phyloP scores from a whole-genome alignment of 2,888 invertebrate species.

The Thera obeliscata region DNA sequence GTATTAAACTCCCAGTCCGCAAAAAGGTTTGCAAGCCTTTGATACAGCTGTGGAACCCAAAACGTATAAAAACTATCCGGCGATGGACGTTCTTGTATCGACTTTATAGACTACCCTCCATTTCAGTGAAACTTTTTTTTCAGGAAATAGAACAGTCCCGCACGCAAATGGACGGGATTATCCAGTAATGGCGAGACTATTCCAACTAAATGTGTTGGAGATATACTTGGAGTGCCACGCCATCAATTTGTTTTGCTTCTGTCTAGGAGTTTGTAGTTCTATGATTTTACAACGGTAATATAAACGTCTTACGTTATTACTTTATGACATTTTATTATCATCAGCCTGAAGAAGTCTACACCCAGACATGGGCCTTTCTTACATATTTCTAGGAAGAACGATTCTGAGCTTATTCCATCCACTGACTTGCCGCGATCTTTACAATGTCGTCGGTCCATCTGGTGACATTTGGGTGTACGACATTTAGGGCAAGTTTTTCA shows the following conservation, averaged over 20 bases:
- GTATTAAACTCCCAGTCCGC: constrained; percentile 4
- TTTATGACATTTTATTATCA: neutral
- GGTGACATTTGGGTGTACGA: too few relatives aligned
- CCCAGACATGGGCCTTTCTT: too few relatives aligned
- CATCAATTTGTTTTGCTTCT: constrained; percentile 50
- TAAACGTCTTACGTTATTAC: constrained; percentile 1
- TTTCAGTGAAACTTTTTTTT: constrained; percentile 44
- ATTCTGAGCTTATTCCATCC: too few relatives aligned
- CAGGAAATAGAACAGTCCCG: constrained; percentile 48
- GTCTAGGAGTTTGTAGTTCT: constrained; percentile 30
- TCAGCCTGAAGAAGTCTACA: too few relatives aligned
- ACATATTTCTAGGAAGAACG: too few relatives aligned
- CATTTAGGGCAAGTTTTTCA: too few relatives aligned
- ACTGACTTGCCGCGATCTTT: too few relatives aligned
- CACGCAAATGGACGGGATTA: constrained; percentile 69
- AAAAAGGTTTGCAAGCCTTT: constrained; percentile 27
- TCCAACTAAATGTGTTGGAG: constrained; percentile 53
- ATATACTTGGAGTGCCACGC: constrained; percentile 45
- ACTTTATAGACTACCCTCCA: constrained; percentile 46
- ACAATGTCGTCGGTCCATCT: too few relatives aligned
- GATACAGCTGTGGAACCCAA: constrained; percentile 24
- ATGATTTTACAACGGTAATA: constrained; percentile 26
- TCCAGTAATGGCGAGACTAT: constrained; percentile 70
- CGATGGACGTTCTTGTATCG: constrained; percentile 43
- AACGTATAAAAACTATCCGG: constrained; percentile 33